Evolutionary conservation across 2,797 vertebrate genomes (phyloP), one percentile per base, ranked within the genome.

Genomic region (Dicrostonyx torquatus): DNA sequence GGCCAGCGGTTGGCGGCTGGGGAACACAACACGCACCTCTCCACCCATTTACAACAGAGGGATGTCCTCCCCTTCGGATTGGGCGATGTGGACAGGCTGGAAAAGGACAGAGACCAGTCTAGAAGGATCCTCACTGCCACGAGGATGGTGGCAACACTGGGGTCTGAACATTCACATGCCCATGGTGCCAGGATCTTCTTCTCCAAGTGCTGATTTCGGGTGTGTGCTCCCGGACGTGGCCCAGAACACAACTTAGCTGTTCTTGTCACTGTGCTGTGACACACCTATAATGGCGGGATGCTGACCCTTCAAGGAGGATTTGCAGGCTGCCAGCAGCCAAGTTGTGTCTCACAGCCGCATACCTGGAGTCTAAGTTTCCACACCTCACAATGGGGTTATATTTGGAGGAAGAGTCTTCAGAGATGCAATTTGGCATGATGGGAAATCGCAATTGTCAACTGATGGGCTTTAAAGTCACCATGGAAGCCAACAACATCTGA

Each of bases 181-280:
- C 14, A 0, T 2, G 3, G 40, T 13, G 79, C 75, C 1, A 58
- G 55, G 55, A 20, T 58, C 55, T 31, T 8, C 22, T 37, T 58
- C 31, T 68, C 24, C 48, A 20, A 4, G 55, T 10, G 43, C 26
- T 34, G 62, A 31, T 45, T 6, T 13, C 14, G 0, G 8, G 1
- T 5, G 26, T n/a, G 60, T 20, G n/a, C 29, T 12, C 1, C 0
- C 29, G 26, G 31, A 43, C 1, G 31, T 6, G 24, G 37, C n/a
- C 43, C 85, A 87, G 68, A 40, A 40, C 66, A 70, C 13, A n/a
- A 0, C 1, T 1, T 24, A 1, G 9, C 4, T 40, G 13, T 4
- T 55, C 11, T 53, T 11, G 17, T 20, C 26, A 9, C 5, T 0
- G 24, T 0, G 0, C 8, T 1, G 6, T 7, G 1, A 9, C 4